Evolutionary conservation across 1,140 invertebrate genomes (phyloP).

Genomic region (Apis florea): DNA sequence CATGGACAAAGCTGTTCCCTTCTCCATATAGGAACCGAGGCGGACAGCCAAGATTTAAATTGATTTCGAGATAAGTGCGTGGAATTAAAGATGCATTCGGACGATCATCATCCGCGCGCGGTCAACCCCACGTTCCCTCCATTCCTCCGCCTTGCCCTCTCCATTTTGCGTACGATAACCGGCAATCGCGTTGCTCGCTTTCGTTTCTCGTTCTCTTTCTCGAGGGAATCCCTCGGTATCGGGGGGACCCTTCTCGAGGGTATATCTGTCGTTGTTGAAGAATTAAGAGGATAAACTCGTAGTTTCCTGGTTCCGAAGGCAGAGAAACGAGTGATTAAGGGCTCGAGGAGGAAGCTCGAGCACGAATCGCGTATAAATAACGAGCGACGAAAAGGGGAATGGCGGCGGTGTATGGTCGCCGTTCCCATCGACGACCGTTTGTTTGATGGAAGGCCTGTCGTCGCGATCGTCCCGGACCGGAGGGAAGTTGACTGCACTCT

Average conservation of each 20-base stretch:
- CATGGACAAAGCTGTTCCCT: constrained; percentile 47
- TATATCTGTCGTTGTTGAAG: constrained; percentile 17
- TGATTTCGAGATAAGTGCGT: constrained; percentile 51
- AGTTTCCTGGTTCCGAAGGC: constrained; percentile 29
- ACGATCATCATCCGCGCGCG: constrained; percentile 37
- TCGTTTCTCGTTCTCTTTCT: background rate
- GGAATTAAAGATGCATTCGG: constrained; percentile 50
- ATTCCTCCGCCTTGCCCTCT: background rate
- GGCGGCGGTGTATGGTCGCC: constrained; percentile 33
- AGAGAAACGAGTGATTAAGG: constrained; percentile 32
- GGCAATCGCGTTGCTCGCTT: background rate
- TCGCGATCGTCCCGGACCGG: constrained; percentile 42
- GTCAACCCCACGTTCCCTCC: background rate
- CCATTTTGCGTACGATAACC: background rate
- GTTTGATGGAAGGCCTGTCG: constrained; percentile 59
- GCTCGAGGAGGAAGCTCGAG: background rate
- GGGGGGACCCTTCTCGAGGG: background rate
- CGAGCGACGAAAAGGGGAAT: constrained; percentile 51
- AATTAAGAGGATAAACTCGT: constrained; percentile 28
- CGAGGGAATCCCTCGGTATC: background rate
- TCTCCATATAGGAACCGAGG: constrained; percentile 35
- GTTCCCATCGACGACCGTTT: constrained; percentile 54
- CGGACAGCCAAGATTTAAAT: constrained; percentile 40
- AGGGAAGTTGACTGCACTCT: background rate
- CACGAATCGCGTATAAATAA: constrained; percentile 60